Base-by-base conservation (phyloP, 1,140 invertebrate genomes). In the Doryteuthis pealeii region DNA sequence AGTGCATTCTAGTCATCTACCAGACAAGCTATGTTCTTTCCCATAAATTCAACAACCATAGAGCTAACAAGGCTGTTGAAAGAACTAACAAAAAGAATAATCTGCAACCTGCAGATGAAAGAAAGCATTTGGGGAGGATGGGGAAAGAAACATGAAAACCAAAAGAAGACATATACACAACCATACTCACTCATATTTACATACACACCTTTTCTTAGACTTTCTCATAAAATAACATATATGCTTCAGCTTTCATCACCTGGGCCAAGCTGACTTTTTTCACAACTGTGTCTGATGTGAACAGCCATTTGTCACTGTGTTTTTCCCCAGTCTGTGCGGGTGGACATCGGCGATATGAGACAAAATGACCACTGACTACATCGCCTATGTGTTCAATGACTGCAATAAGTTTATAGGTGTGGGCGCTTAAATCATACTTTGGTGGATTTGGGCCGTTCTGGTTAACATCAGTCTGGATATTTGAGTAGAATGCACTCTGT, bases 341-440 rank as follows among this genome's bases (percentile, higher is more conserved):
- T 22, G 86, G 81, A 49, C 93, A 93, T 18, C 94, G 90, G 70
- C 96, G 89, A 84, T 96, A 97, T 45, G 95, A 96, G 67, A 96
- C 92, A 89, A 97, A 97, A 90, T 98, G 96, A 35, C 96, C 96
- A 68, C 92, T 92, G 84, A 93, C 91, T 15, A 93, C 93, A 79
- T 93, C 92, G 28, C 96, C 96, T 67, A 93, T 90, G 88, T 97
- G 96, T 62, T 95, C 94, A n/a, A 97, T 92, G 0, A 96, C 94
- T 1, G 95, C 92, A 79, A 91, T 90, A 62, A 98, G 89, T 79
- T 91, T 90, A 87, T 95, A 97, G 12, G 77, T 76, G 73, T 75
- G 76, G 31, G 68, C 30, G 8, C 66, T 65, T 40, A 33, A 30
- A n/a, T 40, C 65, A 71, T 71, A 33, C 73, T 75, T 74, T 68